Conservation (phyloP, 1,140 invertebrate species). For the Drosophila rhopaloa region DNA sequence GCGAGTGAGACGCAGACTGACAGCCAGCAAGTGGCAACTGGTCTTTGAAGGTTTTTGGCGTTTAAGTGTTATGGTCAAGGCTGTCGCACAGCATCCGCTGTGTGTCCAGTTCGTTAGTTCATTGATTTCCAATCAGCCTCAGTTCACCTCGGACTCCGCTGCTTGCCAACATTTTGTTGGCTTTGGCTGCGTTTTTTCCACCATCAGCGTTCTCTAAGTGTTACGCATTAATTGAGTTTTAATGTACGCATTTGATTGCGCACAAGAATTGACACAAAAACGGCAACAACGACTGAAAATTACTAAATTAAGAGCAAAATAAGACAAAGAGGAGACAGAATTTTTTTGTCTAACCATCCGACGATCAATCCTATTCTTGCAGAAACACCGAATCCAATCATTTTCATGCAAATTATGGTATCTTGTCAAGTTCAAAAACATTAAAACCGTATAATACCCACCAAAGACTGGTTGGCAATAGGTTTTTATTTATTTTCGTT, state of each 20-base stretch:
- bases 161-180: constrained; percentile 15
- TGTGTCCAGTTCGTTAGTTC: constrained; percentile 54
- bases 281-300: constrained; percentile 26
- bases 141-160: constrained; percentile 42
- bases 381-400: constrained; percentile 49
- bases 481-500: constrained; percentile 18
- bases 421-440: constrained; percentile 79
- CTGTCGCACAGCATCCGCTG: constrained; percentile 48
- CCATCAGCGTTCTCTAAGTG: constrained; percentile 33
- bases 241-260: constrained; percentile 60
- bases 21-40: constrained; percentile 61
- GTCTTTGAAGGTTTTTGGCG: constrained; percentile 72
- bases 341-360: constrained; percentile 29
- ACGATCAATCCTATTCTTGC: constrained; percentile 57
- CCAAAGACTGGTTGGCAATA: constrained; percentile 11
- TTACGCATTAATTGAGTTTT: constrained; percentile 76
- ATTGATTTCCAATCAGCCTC: constrained; percentile 72
- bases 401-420: constrained; percentile 73
- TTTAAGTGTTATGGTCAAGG: constrained; percentile 81
- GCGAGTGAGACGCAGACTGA: constrained; percentile 13
- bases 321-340: constrained; percentile 31
- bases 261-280: constrained; percentile 42
- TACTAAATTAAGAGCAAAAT: constrained; percentile 35
- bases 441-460: constrained; percentile 64
- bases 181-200: constrained; percentile 18